A percentile compares a stretch with the other conserved stretches of the same genome.
Conservation (phyloP, 2,797 vertebrate genomes). For the Diglossa cyanea region DNA sequence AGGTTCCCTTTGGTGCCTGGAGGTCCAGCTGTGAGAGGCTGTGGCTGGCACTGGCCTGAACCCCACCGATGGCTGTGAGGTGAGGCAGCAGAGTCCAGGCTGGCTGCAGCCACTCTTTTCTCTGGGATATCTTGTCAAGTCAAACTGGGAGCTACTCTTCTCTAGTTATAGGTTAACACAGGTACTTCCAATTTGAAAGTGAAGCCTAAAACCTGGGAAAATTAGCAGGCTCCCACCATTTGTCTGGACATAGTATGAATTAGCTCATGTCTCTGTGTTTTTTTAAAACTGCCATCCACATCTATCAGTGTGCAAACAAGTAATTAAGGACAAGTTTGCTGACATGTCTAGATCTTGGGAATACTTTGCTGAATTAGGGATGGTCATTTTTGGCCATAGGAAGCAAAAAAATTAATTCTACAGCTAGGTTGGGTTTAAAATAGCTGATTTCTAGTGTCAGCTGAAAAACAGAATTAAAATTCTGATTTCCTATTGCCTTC, state of each 20-base stretch:
- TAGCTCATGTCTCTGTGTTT: neutral
- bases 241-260: neutral
- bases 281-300: neutral
- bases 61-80: accelerated
- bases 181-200: neutral
- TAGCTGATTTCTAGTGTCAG: neutral
- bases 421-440: neutral
- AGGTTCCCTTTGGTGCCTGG: neutral
- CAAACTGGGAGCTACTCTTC: neutral
- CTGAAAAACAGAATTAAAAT: constrained; percentile 6
- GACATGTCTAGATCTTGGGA: neutral
- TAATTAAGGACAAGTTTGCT: neutral
- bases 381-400: neutral
- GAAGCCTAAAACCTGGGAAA: neutral
- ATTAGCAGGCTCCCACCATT: neutral
- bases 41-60: neutral
- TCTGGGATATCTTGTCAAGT: neutral
- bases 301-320: neutral
- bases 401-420: neutral
- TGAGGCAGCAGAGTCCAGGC: neutral
- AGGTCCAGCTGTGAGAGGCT: neutral
- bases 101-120: neutral
- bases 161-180: neutral
- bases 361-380: neutral
- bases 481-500: neutral